Evolutionary conservation across 2,113 vertebrate genomes (phyloP).

Genomic region (Oxyura jamaicensis): DNA sequence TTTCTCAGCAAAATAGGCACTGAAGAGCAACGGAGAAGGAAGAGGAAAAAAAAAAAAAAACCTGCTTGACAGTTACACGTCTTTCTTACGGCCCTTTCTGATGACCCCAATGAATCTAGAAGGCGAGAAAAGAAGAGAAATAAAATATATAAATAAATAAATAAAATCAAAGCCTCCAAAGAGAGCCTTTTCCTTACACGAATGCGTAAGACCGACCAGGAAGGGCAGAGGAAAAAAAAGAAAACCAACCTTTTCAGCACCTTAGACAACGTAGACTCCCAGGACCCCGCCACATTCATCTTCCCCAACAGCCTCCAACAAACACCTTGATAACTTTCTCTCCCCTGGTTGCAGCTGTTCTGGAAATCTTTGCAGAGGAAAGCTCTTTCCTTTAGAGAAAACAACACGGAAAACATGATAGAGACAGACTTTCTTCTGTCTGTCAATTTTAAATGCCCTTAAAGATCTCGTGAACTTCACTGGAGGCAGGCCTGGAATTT

Average conservation of each 20-base stretch:
- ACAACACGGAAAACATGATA: background rate
- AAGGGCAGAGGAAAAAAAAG: background rate
- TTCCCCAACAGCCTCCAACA: background rate
- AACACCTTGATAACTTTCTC: background rate
- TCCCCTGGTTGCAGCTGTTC: background rate
- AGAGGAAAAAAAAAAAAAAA: rapidly evolving
- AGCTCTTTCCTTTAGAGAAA: background rate
- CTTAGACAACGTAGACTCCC: background rate
- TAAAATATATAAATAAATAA: background rate
- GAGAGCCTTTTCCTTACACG: background rate
- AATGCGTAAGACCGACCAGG: background rate
- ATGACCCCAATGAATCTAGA: no score
- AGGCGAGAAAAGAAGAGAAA: background rate
- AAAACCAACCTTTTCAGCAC: background rate
- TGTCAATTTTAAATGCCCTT: background rate
- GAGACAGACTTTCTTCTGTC: background rate
- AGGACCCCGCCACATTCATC: background rate
- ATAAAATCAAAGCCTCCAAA: background rate
- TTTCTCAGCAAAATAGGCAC: background rate
- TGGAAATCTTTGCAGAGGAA: background rate
- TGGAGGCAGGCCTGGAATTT: background rate
- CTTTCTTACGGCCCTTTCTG: background rate
- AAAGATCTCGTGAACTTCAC: background rate
- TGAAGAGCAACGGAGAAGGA: background rate
- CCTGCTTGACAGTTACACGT: background rate